These are phyloP conservation scores for Pherbina coryleti DNA, from an alignment of 2,888 invertebrate species.

Conservation along the genomic window DNA sequence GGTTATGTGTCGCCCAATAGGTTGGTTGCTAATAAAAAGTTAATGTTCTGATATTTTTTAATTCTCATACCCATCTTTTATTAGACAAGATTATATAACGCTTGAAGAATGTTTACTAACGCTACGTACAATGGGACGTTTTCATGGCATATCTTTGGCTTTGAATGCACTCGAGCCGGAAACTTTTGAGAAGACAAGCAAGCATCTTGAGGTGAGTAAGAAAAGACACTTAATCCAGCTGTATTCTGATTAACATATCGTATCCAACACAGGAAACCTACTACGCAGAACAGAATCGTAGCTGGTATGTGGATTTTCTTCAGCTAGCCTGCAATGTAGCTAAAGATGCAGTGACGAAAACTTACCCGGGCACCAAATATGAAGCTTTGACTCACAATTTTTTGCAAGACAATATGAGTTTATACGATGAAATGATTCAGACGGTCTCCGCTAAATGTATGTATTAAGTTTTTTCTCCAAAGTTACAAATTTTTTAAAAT, in stretches of 20 bases:
- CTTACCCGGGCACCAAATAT: constrained; percentile 74
- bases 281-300: constrained; percentile 71
- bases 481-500: neutral
- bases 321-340: constrained; percentile 71
- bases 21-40: constrained; percentile 50
- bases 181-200: constrained; percentile 69
- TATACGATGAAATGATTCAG: constrained; percentile 70
- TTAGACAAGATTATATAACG: constrained; percentile 71
- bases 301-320: constrained; percentile 74
- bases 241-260: neutral
- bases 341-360: constrained; percentile 75
- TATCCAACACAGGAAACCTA: constrained; percentile 71
- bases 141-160: constrained; percentile 74
- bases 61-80: neutral
- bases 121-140: constrained; percentile 73
- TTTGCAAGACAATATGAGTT: constrained; percentile 69
- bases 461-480: constrained; percentile 5
- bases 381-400: constrained; percentile 73
- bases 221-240: neutral
- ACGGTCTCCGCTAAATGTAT: constrained; percentile 59
- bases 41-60: neutral
- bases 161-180: constrained; percentile 73
- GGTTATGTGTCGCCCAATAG: constrained; percentile 70
- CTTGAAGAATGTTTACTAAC: constrained; percentile 71
- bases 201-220: constrained; percentile 58